A percentile compares a stretch with the other conserved stretches of the same genome.
Conservation (phyloP, 92 coral and sea anemone genomes). For the Epizoanthus rinbou region DNA sequence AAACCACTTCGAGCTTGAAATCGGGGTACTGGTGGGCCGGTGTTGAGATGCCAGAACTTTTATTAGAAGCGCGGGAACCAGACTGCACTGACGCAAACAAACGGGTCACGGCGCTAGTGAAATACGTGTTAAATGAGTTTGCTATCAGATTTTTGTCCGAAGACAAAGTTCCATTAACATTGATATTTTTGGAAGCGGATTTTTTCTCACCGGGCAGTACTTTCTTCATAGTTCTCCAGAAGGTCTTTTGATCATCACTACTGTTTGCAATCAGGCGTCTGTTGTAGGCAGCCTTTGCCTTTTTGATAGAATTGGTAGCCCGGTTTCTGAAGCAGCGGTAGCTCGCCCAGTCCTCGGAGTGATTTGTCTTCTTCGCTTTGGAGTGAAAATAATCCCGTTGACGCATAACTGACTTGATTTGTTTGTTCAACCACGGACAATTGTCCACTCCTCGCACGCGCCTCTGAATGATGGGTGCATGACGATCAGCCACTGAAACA, state of each 20-base stretch:
- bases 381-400: conserved; percentile 45
- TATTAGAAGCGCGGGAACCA: too few species aligned
- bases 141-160: conserved; percentile 52
- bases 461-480: not conserved
- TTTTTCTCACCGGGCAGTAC: conserved; percentile 54
- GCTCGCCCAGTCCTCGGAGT: conserved; percentile 47
- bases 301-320: conserved; percentile 38
- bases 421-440: conserved; percentile 55
- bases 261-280: conserved; percentile 37
- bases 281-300: conserved; percentile 46
- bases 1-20: not conserved
- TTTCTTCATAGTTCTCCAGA: conserved; percentile 58
- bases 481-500: not conserved
- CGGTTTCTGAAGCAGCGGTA: conserved; percentile 48
- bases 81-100: conserved; percentile 2
- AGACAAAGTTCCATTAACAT: conserved; percentile 26
- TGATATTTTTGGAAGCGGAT: conserved; percentile 40
- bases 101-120: conserved; percentile 53
- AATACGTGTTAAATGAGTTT: conserved; percentile 54
- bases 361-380: conserved; percentile 48
- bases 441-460: conserved; percentile 38
- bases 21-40: not conserved
- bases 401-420: conserved; percentile 53
- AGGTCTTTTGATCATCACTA: conserved; percentile 40
- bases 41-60: too few species aligned